Evolutionary conservation across 1,140 invertebrate genomes (phyloP), one percentile per base, ranked within the genome.

Genomic region (Procambarus clarkii): DNA sequence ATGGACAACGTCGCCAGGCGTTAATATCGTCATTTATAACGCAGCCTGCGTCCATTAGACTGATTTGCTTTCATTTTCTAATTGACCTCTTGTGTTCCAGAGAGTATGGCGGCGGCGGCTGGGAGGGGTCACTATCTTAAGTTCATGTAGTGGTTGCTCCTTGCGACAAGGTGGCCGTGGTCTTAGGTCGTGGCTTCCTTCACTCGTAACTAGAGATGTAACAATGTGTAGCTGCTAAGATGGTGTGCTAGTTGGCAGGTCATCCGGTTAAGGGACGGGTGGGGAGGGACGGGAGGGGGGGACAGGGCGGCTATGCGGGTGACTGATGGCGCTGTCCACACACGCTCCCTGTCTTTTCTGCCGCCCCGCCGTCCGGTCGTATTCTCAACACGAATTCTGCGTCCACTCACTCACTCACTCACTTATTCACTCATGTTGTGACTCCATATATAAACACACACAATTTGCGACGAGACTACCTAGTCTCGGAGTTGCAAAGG

Each of bases 11-110:
- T 91, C 88, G 88, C 82, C 74, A 13, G 18, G 88, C 44, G 82
- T 91, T 91, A 91, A 91, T 91, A 91, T 85, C 81, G 74, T 79
- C 88, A 91, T 91, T 78, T 85, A 84, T 91, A 91, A 91, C 88
- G 88, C 45, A 18, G 58, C 24, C 64, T 85, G 15, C 88, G 81
- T 91, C 88, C 88, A 91, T 91, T 91, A 91, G 82, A 77, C 81
- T 84, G 88, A 91, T 91, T 91, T 91, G 88, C 88, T 58, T 81
- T 78, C 88, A 69, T 91, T 85, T 85, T 78, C 24, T 91, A 91
- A 85, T 85, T 91, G 88, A 91, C 88, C 82, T 85, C 54, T 34
- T 85, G 87, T 13, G 58, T 82, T 60, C 79, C 34, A 69, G 48
- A 45, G 15, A 8, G 3, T 21, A 79, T 21, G n/a, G 18, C n/a